Evolutionary conservation across 2,888 invertebrate genomes (phyloP), one percentile per base, ranked within the genome.

Genomic region (Acronicta psi): DNA sequence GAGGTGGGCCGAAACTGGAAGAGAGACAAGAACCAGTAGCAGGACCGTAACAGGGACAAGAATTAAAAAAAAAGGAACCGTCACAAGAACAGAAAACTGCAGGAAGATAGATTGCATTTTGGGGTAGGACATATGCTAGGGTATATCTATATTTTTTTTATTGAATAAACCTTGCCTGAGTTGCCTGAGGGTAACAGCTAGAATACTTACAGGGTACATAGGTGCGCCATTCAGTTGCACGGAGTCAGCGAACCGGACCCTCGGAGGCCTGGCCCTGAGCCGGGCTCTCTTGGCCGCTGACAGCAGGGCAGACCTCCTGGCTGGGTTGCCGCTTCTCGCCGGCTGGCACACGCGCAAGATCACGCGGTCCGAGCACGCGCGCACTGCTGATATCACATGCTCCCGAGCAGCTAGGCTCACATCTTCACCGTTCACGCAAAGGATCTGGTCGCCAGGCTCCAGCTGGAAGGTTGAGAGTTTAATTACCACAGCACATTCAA

Each of bases 381-480:
- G 95, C 36, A 98, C 98, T 73, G 98, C 95, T 37, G 97, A 96
- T 74, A 98, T 98, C 43, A 98, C 98, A 87, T 97, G 97, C 86
- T 98, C 98, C 31, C 98, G 94, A 0, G 98, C 97, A 2, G 98
- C 97, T 45, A 95, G 91, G 85, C 96, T 96, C 11, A 99, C 98
- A 85, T 98, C 98, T 88, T 98, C 98, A 1, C 97, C 98, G 86
- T 99, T 98, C 45, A 99, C 98, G 74, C 96, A 96, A 36, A 98
- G 95, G 79, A 99, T 98, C 88, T 98, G 98, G 87, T 99, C 99
- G 6, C 98, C 98, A 0, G 98, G 98, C 81, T 97, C 96, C 63
- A 99, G 91, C 95, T 96, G 90, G 14, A 93, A 86, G 29, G 36
- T 6, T 34, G 52, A 42, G 2, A 36, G 9, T 13, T 25, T 1